phyloP scores from a whole-genome alignment of 30 jellyfish, hydroid and myxozoan species.

The Chrysaora quinquecirrha region DNA sequence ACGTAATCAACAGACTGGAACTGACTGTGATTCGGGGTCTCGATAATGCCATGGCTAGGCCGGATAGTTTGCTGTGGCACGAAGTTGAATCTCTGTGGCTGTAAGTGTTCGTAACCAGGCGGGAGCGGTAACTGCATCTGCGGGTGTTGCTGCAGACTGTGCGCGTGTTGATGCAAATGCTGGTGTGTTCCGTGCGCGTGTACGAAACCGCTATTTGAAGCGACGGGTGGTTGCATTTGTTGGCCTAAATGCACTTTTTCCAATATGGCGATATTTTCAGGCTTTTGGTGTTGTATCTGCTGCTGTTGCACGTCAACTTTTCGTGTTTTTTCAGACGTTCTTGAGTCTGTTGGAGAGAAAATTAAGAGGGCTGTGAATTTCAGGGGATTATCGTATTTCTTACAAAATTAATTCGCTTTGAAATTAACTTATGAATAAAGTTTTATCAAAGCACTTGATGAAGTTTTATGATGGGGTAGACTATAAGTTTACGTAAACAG shows the following conservation, averaged over 20 bases:
- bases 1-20: constrained; percentile 53
- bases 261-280: constrained; percentile 5
- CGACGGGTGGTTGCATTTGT: constrained; percentile 27
- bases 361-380: background rate
- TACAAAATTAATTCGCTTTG: background rate
- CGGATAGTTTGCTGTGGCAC: constrained; percentile 54
- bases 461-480: no score
- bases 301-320: constrained; percentile 53
- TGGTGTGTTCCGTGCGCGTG: constrained; percentile 58
- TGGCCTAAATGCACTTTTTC: constrained; percentile 49
- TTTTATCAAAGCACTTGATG: no score
- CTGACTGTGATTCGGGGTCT: constrained; percentile 39
- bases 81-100: constrained; percentile 40
- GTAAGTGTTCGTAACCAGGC: constrained; percentile 68
- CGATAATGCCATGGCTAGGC: constrained; percentile 46
- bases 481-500: no score
- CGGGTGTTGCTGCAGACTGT: constrained; percentile 64
- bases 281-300: constrained; percentile 61
- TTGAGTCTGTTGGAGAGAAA: background rate
- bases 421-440: background rate
- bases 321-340: constrained; percentile 2
- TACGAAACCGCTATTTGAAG: constrained; percentile 15
- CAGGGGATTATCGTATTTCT: background rate
- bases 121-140: constrained; percentile 63
- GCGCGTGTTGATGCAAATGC: background rate